These are phyloP conservation scores for Batillaria attramentaria DNA, from an alignment of 1,140 invertebrate species.

Conservation along the genomic window DNA sequence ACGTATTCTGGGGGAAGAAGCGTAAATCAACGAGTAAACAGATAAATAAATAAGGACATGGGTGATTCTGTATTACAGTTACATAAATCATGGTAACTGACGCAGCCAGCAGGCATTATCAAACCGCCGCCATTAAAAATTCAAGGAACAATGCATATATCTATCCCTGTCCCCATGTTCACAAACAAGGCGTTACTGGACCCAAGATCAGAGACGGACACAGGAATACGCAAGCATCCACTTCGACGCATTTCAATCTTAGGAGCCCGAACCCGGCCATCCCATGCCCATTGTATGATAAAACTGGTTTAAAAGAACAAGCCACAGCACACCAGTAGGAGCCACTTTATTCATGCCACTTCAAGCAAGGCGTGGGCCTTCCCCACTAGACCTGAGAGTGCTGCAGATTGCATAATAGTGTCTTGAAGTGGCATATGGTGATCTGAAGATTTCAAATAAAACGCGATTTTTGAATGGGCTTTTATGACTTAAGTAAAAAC, in stretches of 20 bases:
- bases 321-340: no score
- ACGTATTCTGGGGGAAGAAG: constrained; percentile 59
- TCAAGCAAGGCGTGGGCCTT: no score
- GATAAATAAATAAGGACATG: no score
- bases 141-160: neutral
- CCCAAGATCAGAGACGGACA: no score
- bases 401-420: neutral
- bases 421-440: neutral
- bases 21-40: constrained; percentile 18
- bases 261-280: no score
- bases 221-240: no score
- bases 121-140: neutral
- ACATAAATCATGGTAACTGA: neutral
- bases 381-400: neutral
- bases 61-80: neutral
- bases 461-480: neutral
- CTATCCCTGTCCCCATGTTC: neutral
- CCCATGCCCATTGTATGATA: no score
- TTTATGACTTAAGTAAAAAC: neutral
- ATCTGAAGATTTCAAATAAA: neutral
- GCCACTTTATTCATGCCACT: no score
- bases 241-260: no score
- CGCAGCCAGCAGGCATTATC: neutral
- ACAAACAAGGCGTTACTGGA: neutral
- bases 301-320: no score